Conservation (phyloP, 1,140 invertebrate genomes). For the Idris sp. region DNA sequence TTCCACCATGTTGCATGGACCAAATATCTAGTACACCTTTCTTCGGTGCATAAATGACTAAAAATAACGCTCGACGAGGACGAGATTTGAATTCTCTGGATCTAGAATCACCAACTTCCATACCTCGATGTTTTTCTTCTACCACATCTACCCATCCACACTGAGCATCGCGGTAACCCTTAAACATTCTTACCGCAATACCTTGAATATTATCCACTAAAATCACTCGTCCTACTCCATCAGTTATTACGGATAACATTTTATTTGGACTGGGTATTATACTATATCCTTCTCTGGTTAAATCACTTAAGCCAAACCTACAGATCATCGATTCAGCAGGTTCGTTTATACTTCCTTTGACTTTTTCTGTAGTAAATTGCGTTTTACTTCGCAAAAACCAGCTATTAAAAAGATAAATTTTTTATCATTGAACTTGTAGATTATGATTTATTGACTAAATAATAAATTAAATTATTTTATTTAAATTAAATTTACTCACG, state of each 20-base stretch:
- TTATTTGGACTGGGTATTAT: slow-evolving; percentile 89
- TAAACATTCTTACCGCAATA: slow-evolving; percentile 91
- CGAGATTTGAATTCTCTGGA: slow-evolving; percentile 68
- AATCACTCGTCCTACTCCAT: slow-evolving; percentile 91
- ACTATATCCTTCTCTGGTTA: slow-evolving; percentile 84
- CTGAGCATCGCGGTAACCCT: slow-evolving; percentile 96
- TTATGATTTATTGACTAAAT: slow-evolving; percentile 4
- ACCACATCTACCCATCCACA: slow-evolving; percentile 91
- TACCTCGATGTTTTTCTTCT: slow-evolving; percentile 79
- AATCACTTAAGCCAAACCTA: slow-evolving; percentile 91
- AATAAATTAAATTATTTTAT: neutral
- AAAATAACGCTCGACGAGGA: slow-evolving; percentile 83
- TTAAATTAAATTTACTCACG: slow-evolving; percentile 80
- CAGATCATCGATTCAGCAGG: slow-evolving; percentile 83
- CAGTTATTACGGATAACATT: slow-evolving; percentile 88
- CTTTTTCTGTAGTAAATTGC: slow-evolving; percentile 64
- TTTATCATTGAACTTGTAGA: slow-evolving; percentile 4
- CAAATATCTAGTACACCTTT: slow-evolving; percentile 92
- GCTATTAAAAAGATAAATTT: slow-evolving; percentile 54
- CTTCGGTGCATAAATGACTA: slow-evolving; percentile 91
- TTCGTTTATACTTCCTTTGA: slow-evolving; percentile 75
- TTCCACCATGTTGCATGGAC: slow-evolving; percentile 89
- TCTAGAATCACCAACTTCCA: slow-evolving; percentile 71
- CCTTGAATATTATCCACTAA: slow-evolving; percentile 90
- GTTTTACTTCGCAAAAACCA: slow-evolving; percentile 79